Evolutionary conservation across 2,113 vertebrate genomes (phyloP).

Genomic region (Eulacestoma nigropectus): DNA sequence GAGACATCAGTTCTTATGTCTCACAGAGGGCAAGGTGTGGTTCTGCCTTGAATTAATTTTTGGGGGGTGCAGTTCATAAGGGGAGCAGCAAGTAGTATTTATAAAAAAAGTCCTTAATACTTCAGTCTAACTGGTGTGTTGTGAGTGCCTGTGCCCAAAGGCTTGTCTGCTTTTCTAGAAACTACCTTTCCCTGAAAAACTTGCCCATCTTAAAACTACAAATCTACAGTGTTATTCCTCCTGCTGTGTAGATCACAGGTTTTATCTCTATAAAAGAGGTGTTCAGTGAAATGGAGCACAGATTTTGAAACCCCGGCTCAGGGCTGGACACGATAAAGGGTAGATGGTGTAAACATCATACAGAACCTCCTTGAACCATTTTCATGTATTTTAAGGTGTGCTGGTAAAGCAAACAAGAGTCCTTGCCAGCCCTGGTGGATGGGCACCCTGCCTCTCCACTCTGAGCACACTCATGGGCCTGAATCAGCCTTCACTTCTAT

Average conservation of each 20-base stretch:
- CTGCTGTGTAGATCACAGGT: background rate
- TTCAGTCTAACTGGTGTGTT: background rate
- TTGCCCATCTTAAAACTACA: background rate
- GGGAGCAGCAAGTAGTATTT: background rate
- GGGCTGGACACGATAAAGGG: background rate
- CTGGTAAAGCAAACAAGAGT: background rate
- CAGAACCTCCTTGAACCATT: background rate
- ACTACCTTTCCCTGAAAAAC: background rate
- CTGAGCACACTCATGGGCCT: fast-evolving
- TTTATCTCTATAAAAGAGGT: background rate
- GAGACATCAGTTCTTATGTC: background rate
- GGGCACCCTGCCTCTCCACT: background rate
- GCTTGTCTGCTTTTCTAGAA: background rate
- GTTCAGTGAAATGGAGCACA: background rate
- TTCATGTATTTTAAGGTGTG: background rate
- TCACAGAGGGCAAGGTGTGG: background rate
- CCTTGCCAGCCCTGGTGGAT: background rate
- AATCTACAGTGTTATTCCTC: background rate
- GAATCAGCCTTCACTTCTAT: background rate
- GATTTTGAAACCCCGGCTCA: background rate
- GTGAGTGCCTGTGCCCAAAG: background rate
- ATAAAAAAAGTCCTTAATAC: background rate
- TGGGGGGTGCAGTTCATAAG: background rate
- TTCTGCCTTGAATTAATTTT: background rate
- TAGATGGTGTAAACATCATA: background rate